Evolutionary conservation across 2,888 invertebrate species (phyloP).

Genomic region (Philonicus albiceps): DNA sequence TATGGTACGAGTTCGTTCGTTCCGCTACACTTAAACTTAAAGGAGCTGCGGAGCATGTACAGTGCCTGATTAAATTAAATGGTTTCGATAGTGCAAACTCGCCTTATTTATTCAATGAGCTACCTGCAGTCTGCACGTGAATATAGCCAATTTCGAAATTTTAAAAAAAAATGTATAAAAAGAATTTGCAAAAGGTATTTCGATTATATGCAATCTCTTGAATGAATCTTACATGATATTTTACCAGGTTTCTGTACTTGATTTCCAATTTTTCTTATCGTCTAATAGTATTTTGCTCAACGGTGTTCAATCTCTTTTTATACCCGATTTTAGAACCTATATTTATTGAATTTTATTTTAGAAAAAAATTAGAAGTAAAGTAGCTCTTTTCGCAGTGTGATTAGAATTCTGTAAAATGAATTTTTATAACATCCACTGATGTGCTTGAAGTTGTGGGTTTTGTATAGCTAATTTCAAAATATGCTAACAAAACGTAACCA

Average conservation of each 20-base stretch:
- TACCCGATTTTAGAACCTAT: not conserved
- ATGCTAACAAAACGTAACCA: too few relatives aligned
- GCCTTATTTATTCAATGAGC: not conserved
- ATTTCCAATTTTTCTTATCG: not conserved
- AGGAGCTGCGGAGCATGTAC: not conserved
- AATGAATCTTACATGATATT: not conserved
- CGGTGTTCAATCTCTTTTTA: not conserved
- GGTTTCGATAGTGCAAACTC: not conserved
- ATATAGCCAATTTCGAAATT: not conserved
- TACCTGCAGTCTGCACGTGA: not conserved
- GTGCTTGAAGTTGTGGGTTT: too few relatives aligned
- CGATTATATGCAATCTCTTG: not conserved
- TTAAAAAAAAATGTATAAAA: not conserved
- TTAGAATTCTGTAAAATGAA: too few relatives aligned
- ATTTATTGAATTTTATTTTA: too few relatives aligned
- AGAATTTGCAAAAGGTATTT: not conserved
- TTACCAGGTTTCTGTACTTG: not conserved
- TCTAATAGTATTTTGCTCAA: not conserved
- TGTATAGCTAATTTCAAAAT: too few relatives aligned
- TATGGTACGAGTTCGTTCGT: not conserved
- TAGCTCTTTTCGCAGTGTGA: too few relatives aligned
- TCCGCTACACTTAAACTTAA: not conserved
- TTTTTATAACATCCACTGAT: too few relatives aligned
- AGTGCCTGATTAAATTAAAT: not conserved
- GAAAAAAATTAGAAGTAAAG: too few relatives aligned